Base-by-base conservation (phyloP, 2,113 vertebrate species). In the Ceyx margarethae region DNA sequence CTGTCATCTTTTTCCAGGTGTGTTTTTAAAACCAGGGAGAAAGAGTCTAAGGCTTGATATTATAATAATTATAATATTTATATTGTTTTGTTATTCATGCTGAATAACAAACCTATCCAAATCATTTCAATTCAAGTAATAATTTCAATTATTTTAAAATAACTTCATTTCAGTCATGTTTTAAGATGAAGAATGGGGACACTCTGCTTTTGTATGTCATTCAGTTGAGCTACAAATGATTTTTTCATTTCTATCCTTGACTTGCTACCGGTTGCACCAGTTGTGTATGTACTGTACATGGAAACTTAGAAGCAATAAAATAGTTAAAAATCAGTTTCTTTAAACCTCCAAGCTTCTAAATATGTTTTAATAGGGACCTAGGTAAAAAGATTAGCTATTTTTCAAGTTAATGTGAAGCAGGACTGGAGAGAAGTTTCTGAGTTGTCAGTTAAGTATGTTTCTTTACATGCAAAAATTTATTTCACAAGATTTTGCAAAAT, bases 251-350 rank as follows among this genome's bases (percentile, higher is more conserved):
- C 35, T 81, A 0, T 87, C 84, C 43, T 67, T 1, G 1, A 60
- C 37, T 75, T 81, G 21, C 68, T 81, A 66, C 16, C 21, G 23
- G 29, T 66, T 45, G 21, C 54, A 62, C 33, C 64, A 40, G 28
- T 58, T 76, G 8, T 77, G 15, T 91, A 46, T 89, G 58, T 78
- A 80, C 4, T 15, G 33, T 61, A 40, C 79, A 45, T 91, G 65
- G 78, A 91, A 87, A 69, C 29, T 57, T 2, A 62, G 81, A 91
- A 96, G 86, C 94, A 95, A 95, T 93, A 94, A 89, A 79, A 43
- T 62, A 87, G 82, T 96, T 94, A 80, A 1, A 40, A 81, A 73
- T 79, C 5, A 4, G 3, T 80, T 87, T 81, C 25, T 58, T 73
- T 51, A 73, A 64, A 56, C 25, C 54, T 76, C 71, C n/a, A 65